Evolutionary conservation across 1,140 invertebrate genomes (phyloP), one percentile per base, ranked within the genome.

Genomic region (Parasteatoda tepidariorum): DNA sequence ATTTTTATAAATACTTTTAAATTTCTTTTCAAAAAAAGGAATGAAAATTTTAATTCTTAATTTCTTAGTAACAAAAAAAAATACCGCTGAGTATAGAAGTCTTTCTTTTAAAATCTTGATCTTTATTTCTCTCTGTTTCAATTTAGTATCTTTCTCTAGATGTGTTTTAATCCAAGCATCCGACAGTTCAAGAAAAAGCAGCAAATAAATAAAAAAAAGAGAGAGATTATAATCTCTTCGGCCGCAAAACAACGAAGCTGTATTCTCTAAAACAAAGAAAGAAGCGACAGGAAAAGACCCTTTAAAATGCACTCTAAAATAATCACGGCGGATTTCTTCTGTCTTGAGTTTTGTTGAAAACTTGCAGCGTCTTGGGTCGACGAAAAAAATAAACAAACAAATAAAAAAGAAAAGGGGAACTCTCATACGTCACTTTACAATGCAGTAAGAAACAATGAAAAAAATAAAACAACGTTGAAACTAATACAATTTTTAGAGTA

Each of bases 281-380:
- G 34, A 34, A 54, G 33, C 33, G 30, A 59, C 73, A 75, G 59
- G 73, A 75, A 62, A 75, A 75, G 34, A 62, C 55, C 26, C 59
- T 75, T 75, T 75, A 75, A 75, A 75, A 75, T 75, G 71, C 73
- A 75, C 73, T 75, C 73, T 62, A 61, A 75, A 75, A 75, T 62
- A 75, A 75, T 75, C 62, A 75, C 73, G 59, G 57, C 26, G 73
- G 73, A 62, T 62, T 75, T 75, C 55, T 54, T 71, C 41, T 71
- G 2, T 24, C 28, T 62, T 41, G 57, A 48, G 57, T 38, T 61
- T 33, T 41, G 73, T 30, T 75, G 57, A 75, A 75, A 75, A 75
- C 57, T 75, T 26, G 55, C 33, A 28, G 31, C 62, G 57, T 62
- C 73, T 75, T 62, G 61, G 33, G 73, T 38, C 57, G 11, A 48